These are phyloP conservation scores for Periphyllus acericola DNA, from an alignment of 2,888 invertebrate genomes.

Conservation along the genomic window DNA sequence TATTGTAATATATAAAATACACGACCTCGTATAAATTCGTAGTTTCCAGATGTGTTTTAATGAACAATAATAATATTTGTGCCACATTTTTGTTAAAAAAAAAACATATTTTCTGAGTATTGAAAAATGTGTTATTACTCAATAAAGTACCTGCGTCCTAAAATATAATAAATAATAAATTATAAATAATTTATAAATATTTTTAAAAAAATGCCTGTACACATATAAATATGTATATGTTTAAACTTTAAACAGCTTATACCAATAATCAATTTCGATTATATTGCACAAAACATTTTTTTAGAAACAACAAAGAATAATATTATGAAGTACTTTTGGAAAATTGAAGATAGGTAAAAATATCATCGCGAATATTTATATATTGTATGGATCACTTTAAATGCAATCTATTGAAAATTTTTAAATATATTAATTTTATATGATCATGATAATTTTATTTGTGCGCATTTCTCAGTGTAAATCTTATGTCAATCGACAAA, in stretches of 20 bases:
- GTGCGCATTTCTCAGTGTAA: conserved; percentile 9
- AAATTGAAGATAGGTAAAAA: not conserved
- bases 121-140: not conserved
- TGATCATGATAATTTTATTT: not conserved
- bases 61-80: not conserved
- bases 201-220: not conserved
- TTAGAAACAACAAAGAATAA: not conserved
- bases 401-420: conserved; percentile 6
- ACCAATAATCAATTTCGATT: not conserved
- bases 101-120: not conserved
- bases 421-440: conserved; percentile 1
- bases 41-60: not conserved
- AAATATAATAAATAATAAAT: not conserved
- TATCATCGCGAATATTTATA: not conserved
- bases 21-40: not conserved
- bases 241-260: too few species aligned
- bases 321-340: not conserved
- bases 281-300: not conserved
- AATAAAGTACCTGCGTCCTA: not conserved
- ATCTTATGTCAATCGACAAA: not conserved
- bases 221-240: not conserved
- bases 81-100: not conserved
- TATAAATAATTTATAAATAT: not conserved
- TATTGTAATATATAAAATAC: not conserved
- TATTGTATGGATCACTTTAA: not conserved